A percentile compares a stretch with the other conserved stretches of the same genome.
phyloP scores from a whole-genome alignment of 2,888 invertebrate genomes.

The Monochamus alternatus region DNA sequence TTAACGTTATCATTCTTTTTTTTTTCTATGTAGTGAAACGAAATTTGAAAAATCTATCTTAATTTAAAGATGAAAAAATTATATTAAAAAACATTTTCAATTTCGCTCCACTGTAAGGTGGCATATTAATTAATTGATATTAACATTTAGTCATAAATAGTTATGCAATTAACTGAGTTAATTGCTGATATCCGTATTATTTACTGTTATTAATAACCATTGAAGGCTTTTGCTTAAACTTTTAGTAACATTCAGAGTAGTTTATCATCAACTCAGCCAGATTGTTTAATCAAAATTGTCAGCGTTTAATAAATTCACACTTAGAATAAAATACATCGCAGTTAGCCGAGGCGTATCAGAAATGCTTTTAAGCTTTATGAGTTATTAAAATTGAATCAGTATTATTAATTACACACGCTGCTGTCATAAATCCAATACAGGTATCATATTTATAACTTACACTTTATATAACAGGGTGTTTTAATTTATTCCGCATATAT shows the following conservation, averaged over 20 bases:
- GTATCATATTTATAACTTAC: conserved; percentile 18
- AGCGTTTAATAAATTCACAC: conserved; percentile 19
- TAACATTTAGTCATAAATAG: not conserved
- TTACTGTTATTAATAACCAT: not conserved
- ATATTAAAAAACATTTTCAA: no score
- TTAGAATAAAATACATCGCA: conserved; percentile 12
- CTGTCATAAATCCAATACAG: conserved; percentile 23
- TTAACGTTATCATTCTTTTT: no score
- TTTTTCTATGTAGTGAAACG: no score
- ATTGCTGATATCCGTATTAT: not conserved
- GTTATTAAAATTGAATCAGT: conserved; percentile 26
- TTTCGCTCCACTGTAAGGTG: no score
- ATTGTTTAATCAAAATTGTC: not conserved
- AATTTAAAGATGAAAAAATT: no score
- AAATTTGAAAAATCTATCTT: no score
- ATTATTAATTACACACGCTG: conserved; percentile 18
- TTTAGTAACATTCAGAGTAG: conserved; percentile 6
- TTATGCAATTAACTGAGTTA: not conserved
- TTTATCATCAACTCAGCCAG: not conserved
- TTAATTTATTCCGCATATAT: conserved; percentile 22
- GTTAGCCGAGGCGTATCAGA: conserved; percentile 4
- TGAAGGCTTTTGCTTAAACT: not conserved
- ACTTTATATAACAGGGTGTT: conserved; percentile 9
- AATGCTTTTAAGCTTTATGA: conserved; percentile 19
- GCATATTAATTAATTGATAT: not conserved